Evolutionary conservation across 2,888 invertebrate species (phyloP).

Genomic region (Dasysyrphus albostriatus): DNA sequence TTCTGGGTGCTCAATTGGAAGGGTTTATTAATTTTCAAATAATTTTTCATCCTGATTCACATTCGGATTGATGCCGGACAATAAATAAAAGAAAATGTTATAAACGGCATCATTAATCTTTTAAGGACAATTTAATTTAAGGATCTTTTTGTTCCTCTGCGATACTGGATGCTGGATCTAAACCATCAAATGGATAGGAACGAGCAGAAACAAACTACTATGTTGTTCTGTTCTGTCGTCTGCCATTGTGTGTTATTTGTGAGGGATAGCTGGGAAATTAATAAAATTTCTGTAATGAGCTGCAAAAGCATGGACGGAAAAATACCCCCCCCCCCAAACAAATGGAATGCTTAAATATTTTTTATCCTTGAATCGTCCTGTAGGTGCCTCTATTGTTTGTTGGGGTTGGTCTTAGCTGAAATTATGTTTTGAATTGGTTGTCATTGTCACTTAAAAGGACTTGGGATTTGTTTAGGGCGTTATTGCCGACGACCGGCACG

Average conservation of each 20-base stretch:
- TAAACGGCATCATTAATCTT: slow-evolving; percentile 74
- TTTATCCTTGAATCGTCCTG: slow-evolving; percentile 57
- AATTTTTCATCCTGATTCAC: slow-evolving; percentile 61
- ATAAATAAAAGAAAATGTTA: slow-evolving; percentile 68
- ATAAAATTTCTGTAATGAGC: slow-evolving; percentile 72
- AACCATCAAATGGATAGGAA: background rate
- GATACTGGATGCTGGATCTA: no score
- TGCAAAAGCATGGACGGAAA: slow-evolving; percentile 42
- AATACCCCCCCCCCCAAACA: no score
- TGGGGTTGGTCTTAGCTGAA: slow-evolving; percentile 29
- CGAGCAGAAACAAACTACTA: no score
- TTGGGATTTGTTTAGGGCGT: slow-evolving; percentile 36
- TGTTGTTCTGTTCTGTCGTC: no score
- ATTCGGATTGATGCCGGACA: slow-evolving; percentile 61
- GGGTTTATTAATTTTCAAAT: slow-evolving; percentile 72
- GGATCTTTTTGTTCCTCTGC: slow-evolving; percentile 55
- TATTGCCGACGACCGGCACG: background rate
- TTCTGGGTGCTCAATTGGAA: slow-evolving; percentile 41
- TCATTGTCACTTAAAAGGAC: slow-evolving; percentile 61
- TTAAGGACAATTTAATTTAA: slow-evolving; percentile 75
- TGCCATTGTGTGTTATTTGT: no score
- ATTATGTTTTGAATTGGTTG: slow-evolving; percentile 67
- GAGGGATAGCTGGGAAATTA: slow-evolving; percentile 62
- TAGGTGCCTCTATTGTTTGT: no score
- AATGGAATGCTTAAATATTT: slow-evolving; percentile 58